phyloP scores from a whole-genome alignment of 2,888 invertebrate genomes.

The Dicyrtoma fusca region DNA sequence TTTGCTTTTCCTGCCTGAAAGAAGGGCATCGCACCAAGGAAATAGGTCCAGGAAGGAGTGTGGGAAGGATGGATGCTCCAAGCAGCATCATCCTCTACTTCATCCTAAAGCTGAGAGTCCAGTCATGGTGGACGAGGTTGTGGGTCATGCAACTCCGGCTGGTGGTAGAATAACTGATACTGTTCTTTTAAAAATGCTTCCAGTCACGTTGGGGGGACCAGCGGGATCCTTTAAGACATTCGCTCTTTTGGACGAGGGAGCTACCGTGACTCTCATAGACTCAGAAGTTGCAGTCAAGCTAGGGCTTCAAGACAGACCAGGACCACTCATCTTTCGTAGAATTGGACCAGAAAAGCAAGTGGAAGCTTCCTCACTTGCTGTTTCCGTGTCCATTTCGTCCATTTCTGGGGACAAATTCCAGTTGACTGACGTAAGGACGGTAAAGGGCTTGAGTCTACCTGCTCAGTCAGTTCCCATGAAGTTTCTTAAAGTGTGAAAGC shows the following conservation, averaged over 20 bases:
- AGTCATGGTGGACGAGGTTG: no score
- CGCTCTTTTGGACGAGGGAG: conserved; percentile 42
- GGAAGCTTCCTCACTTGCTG: neutral
- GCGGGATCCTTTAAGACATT: conserved; percentile 12
- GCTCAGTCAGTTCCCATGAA: conserved; percentile 4
- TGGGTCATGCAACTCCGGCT: neutral
- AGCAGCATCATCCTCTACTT: conserved; percentile 29
- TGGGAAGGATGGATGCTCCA: conserved; percentile 15
- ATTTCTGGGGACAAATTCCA: neutral
- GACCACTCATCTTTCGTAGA: no score
- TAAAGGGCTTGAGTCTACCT: conserved; percentile 23
- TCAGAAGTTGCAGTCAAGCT: conserved; percentile 7
- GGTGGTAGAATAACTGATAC: neutral
- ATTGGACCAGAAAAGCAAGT: neutral
- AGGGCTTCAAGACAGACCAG: conserved; percentile 3
- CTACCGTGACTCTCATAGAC: conserved; percentile 31
- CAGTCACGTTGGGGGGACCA: conserved; percentile 36
- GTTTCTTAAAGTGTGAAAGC: neutral
- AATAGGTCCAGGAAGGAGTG: conserved; percentile 16
- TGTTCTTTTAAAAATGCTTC: conserved; percentile 27
- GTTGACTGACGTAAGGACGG: conserved; percentile 16
- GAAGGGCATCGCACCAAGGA: neutral
- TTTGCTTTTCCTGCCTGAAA: conserved; percentile 30
- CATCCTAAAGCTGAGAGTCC: conserved; percentile 12
- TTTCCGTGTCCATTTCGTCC: neutral